Percentiles rank a stretch among this genome's conserved stretches.
phyloP scores from a whole-genome alignment of 2,797 vertebrate species.

The Pangasius macronema region DNA sequence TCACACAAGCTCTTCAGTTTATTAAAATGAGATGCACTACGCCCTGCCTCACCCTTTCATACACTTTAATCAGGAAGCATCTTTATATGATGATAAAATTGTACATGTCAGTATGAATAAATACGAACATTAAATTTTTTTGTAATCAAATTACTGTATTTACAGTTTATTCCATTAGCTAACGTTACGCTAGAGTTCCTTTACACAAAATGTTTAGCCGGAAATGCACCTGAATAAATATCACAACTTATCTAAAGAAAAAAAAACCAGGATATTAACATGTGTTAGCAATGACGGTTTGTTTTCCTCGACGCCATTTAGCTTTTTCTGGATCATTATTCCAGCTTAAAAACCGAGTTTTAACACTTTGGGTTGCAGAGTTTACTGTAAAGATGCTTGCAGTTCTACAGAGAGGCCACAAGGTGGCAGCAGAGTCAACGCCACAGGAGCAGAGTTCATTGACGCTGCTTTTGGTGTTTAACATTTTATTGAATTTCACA shows the following conservation, averaged over 20 bases:
- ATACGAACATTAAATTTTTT: neutral
- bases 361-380: neutral
- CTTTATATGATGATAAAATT: neutral
- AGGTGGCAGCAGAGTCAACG: neutral
- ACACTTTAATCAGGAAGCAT: neutral
- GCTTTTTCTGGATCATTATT: neutral
- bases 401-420: neutral
- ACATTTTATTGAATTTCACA: neutral
- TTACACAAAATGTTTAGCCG: neutral
- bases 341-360: neutral
- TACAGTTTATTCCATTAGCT: neutral
- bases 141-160: neutral
- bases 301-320: neutral
- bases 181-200: neutral
- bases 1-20: slow-evolving; percentile 70
- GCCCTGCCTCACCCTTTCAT: neutral
- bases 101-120: neutral
- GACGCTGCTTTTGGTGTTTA: too few relatives aligned
- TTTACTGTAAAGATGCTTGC: neutral
- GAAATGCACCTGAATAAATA: neutral
- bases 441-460: neutral
- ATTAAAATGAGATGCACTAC: slow-evolving; percentile 66
- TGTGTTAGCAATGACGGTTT: neutral
- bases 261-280: neutral
- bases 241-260: neutral